A percentile compares a stretch with the other conserved stretches of the same genome.
Conservation (phyloP, 2,888 invertebrate species). For the Pachliopta kotzebuea region DNA sequence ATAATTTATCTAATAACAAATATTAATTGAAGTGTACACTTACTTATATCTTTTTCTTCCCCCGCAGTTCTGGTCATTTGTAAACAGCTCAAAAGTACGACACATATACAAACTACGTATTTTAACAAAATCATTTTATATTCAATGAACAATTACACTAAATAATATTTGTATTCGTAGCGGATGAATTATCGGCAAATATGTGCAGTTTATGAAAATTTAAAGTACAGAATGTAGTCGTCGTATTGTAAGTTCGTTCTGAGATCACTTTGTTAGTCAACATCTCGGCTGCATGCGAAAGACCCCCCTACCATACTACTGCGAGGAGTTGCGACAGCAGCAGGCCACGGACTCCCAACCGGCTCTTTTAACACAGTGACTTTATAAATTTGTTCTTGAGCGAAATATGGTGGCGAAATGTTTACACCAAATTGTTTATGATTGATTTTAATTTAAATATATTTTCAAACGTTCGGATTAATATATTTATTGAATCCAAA, state of each 20-base stretch:
- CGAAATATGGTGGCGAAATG: conserved; percentile 17
- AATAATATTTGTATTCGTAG: not conserved
- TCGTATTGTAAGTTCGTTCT: conserved; percentile 10
- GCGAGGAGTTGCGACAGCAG: conserved; percentile 47
- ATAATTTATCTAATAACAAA: too few relatives aligned
- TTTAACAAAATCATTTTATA: conserved; percentile 45
- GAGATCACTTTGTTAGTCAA: conserved; percentile 21
- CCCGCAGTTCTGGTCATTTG: conserved; percentile 45
- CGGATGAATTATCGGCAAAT: too few relatives aligned
- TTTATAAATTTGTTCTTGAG: too few relatives aligned
- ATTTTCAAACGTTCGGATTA: too few relatives aligned
- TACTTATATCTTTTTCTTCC: conserved; percentile 56
- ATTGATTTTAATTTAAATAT: too few relatives aligned
- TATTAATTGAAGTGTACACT: conserved; percentile 33
- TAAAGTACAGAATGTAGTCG: conserved; percentile 3
- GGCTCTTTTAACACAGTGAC: conserved; percentile 19
- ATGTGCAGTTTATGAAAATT: too few relatives aligned
- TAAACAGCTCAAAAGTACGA: conserved; percentile 49
- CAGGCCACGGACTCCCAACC: conserved; percentile 10
- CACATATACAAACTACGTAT: conserved; percentile 45
- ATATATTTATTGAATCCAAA: too few relatives aligned
- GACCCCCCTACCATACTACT: conserved; percentile 51
- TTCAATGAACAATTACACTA: conserved; percentile 1
- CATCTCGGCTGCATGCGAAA: conserved; percentile 48
- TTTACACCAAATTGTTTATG: conserved; percentile 11